Evolutionary conservation across 2,113 vertebrate species (phyloP).

Genomic region (Oryzias woworae): DNA sequence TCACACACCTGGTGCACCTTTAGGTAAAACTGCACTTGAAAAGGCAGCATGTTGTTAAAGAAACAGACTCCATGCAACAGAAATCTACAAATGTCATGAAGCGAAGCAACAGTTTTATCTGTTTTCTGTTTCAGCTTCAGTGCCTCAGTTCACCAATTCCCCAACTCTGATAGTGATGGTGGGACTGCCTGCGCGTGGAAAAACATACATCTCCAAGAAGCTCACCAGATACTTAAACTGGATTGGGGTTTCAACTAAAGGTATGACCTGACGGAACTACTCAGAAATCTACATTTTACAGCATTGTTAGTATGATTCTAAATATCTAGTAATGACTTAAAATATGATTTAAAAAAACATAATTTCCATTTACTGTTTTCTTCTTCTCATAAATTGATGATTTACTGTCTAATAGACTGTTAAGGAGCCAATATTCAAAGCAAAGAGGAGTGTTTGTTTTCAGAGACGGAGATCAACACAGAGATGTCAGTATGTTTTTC

Average conservation of each 20-base stretch:
- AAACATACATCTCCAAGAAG: slow-evolving; percentile 90
- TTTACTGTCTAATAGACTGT: no score
- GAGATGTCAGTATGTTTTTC: no score
- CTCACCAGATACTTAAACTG: slow-evolving; percentile 92
- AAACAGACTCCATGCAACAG: no score
- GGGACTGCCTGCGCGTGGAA: slow-evolving; percentile 87
- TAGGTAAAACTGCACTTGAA: no score
- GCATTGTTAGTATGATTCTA: neutral
- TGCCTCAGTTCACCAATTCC: slow-evolving; percentile 92
- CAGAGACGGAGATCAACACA: no score
- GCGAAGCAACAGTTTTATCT: neutral
- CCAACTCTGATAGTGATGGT: slow-evolving; percentile 92
- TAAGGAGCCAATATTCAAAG: no score
- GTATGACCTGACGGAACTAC: slow-evolving; percentile 51
- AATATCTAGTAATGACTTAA: no score
- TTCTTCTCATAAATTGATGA: no score
- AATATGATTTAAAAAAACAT: no score
- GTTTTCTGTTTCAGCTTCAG: slow-evolving; percentile 75
- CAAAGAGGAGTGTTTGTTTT: no score
- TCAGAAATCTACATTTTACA: neutral
- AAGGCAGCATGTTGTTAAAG: no score
- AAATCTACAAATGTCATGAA: neutral
- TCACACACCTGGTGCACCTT: no score
- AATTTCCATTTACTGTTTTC: neutral
- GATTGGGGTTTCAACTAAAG: slow-evolving; percentile 89